These are phyloP conservation scores for Pluvianellus socialis DNA, from an alignment of 2,113 vertebrate species.

Conservation along the genomic window DNA sequence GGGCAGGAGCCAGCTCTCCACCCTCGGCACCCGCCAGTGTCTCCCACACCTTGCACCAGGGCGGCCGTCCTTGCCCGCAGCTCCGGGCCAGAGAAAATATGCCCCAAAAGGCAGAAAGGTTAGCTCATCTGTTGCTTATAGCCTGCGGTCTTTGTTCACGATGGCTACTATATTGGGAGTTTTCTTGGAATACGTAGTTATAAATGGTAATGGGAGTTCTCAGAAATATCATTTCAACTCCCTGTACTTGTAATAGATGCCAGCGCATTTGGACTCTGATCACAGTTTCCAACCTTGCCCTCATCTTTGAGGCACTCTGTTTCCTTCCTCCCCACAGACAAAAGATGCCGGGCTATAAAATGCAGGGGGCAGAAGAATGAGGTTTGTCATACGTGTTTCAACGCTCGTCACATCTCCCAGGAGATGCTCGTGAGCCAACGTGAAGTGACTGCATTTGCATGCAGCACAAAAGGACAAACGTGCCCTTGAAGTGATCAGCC, in stretches of 20 bases:
- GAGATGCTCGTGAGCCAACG: not conserved
- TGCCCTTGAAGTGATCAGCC: not conserved
- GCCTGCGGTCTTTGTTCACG: not conserved
- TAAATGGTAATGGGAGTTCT: not conserved
- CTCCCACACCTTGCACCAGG: not conserved
- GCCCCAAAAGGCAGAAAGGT: not conserved
- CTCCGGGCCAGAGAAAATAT: not conserved
- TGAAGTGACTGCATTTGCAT: not conserved
- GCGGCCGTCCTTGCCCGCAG: not conserved
- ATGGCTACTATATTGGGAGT: not conserved
- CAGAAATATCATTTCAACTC: constrained; percentile 4
- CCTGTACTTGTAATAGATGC: not conserved
- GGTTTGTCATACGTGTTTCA: not conserved
- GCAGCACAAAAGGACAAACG: not conserved
- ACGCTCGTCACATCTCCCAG: not conserved
- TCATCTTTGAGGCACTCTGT: not conserved
- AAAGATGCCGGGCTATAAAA: not conserved
- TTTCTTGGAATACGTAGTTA: constrained; percentile 37
- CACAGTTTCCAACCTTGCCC: not conserved
- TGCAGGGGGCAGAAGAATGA: not conserved
- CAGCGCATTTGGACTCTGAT: not conserved
- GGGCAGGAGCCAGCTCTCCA: not conserved
- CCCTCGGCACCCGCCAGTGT: not conserved
- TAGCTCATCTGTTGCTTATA: not conserved
- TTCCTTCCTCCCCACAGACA: not conserved